Percentiles rank a stretch among this genome's conserved stretches.
phyloP scores from a whole-genome alignment of 2,888 invertebrate genomes.

The Ophion ellenae region DNA sequence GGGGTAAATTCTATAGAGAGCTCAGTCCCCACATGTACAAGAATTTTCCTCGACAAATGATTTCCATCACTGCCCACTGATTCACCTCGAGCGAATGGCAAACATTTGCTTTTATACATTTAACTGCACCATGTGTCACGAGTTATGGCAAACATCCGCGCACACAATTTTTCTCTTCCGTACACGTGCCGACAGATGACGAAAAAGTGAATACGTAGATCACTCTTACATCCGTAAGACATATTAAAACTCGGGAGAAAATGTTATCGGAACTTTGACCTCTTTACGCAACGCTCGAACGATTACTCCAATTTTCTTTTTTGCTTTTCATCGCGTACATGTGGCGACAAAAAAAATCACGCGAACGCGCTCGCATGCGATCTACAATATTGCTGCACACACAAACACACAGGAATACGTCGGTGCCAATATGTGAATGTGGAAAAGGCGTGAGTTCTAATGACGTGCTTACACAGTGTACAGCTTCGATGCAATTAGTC shows the following conservation, averaged over 20 bases:
- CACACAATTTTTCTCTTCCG: background rate
- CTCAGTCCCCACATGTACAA: background rate
- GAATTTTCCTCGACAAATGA: background rate
- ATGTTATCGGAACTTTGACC: constrained; percentile 50
- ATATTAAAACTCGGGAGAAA: constrained; percentile 12
- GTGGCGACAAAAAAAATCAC: background rate
- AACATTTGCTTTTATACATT: background rate
- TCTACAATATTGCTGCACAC: background rate
- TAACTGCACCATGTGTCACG: background rate
- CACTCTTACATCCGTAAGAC: background rate
- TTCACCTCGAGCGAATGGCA: background rate
- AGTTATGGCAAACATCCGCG: background rate
- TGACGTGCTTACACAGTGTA: constrained; percentile 50
- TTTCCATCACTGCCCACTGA: background rate
- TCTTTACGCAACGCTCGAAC: constrained; percentile 45
- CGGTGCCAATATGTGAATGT: background rate
- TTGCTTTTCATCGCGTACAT: background rate
- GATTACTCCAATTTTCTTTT: constrained; percentile 40
- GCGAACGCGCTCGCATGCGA: constrained; percentile 4
- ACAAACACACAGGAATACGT: background rate
- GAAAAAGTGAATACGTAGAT: background rate
- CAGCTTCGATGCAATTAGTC: constrained; percentile 51
- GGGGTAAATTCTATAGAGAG: background rate
- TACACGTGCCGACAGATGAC: background rate
- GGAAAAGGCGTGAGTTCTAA: constrained; percentile 6